Base-by-base conservation (phyloP, 2,888 invertebrate genomes). In the Megamerina dolium region DNA sequence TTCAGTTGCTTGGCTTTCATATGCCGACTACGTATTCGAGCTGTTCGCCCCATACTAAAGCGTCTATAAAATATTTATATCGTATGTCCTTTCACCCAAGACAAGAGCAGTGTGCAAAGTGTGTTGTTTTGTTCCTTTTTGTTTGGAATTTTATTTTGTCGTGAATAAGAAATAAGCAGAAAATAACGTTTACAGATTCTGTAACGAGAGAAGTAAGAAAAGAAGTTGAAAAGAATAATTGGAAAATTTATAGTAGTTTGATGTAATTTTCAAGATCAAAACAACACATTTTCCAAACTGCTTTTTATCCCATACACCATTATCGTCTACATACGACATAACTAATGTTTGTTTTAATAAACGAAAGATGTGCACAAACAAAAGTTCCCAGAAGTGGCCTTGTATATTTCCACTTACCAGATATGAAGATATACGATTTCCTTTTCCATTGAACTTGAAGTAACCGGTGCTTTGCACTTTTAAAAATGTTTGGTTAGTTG, bases 181-280 rank as follows among this genome's bases (percentile, higher is more conserved):
- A 27, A 27, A 27, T 10, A 4, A 13, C 13, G 19, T 38, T 51
- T 54, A 54, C 26, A 47, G 53, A 52, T 56, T 59, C 61, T 62
- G 61, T 61, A 62, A 62, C 56, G 64, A 62, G 56, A 64, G 49
- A 61, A 55, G 57, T 57, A 60, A 39, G 54, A 51, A 43, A 46
- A 21, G 27, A 37, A 35, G 13, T 3, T 13, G 21, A 35, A 40
- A 23, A 35, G n/a, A n/a, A n/a, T n/a, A n/a, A n/a, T n/a, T n/a
- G n/a, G n/a, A n/a, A n/a, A n/a, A n/a, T n/a, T n/a, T n/a, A n/a
- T n/a, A n/a, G n/a, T n/a, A n/a, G n/a, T n/a, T n/a, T n/a, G n/a
- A n/a, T n/a, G n/a, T n/a, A n/a, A n/a, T n/a, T n/a, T n/a, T n/a
- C n/a, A n/a, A 41, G 54, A 54, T 61, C 60, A 60, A 63, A 60